Conservation (phyloP, 2,797 vertebrate species). For the Gymnothorax reevesii region DNA sequence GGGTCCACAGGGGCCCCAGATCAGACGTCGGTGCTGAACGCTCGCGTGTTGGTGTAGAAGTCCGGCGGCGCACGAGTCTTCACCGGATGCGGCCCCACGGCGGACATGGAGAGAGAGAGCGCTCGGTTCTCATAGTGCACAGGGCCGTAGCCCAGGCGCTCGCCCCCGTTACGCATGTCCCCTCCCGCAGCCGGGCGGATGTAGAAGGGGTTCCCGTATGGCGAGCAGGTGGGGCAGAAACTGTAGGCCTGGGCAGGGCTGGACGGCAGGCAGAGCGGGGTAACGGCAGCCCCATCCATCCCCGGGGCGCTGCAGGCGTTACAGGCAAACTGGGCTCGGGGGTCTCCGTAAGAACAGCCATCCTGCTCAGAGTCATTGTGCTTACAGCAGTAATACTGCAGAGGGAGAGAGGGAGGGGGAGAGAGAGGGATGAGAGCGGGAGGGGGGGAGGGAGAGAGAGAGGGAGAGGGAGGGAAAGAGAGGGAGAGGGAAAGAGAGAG, state of each 20-base stretch:
- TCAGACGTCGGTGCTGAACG: conserved; percentile 94
- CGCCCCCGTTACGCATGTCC: conserved; percentile 86
- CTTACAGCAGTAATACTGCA: conserved; percentile 97
- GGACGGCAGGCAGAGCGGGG: conserved; percentile 55
- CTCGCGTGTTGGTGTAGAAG: conserved; percentile 82
- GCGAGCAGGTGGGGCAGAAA: conserved; percentile 87
- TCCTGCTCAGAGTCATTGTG: conserved; percentile 84
- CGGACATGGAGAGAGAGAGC: conserved; percentile 75
- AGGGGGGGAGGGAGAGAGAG: conserved; percentile 1
- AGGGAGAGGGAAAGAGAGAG: neutral
- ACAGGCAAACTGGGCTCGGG: conserved; percentile 79
- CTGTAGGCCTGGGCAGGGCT: conserved; percentile 63
- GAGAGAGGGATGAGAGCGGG: neutral
- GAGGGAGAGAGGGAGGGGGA: neutral
- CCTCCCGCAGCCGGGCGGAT: conserved; percentile 79
- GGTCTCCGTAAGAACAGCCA: conserved; percentile 65
- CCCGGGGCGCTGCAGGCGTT: conserved; percentile 83
- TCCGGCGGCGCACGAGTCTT: conserved; percentile 74
- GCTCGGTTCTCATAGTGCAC: conserved; percentile 84
- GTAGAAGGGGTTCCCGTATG: conserved; percentile 85
- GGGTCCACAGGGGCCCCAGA: conserved; percentile 2
- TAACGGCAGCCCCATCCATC: conserved; percentile 72
- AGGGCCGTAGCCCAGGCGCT: conserved; percentile 81
- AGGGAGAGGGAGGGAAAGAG: neutral
- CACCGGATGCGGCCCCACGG: conserved; percentile 77